Conservation (phyloP, 1,140 invertebrate genomes). For the Lucilia sericata region DNA sequence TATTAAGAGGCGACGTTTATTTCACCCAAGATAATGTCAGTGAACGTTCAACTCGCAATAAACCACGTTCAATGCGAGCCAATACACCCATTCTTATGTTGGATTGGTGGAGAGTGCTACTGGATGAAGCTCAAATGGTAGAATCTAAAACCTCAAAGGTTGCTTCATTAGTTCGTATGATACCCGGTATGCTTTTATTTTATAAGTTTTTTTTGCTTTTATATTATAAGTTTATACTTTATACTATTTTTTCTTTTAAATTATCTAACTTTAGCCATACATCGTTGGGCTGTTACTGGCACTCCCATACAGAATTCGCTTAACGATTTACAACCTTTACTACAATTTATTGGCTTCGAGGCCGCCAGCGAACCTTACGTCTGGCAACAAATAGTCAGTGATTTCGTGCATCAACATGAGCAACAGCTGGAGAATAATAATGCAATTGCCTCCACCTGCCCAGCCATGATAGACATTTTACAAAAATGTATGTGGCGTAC, state of each 20-base stretch:
- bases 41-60: slow-evolving; percentile 53
- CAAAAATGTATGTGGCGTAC: slow-evolving; percentile 78
- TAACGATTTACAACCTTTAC: slow-evolving; percentile 77
- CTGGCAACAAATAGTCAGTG: slow-evolving; percentile 73
- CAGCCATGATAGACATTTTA: slow-evolving; percentile 70
- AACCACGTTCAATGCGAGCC: slow-evolving; percentile 59
- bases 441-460: slow-evolving; percentile 23
- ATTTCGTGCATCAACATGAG: slow-evolving; percentile 67
- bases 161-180: slow-evolving; percentile 71
- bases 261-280: slow-evolving; percentile 65
- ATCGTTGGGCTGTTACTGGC: slow-evolving; percentile 84
- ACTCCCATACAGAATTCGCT: slow-evolving; percentile 78
- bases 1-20: slow-evolving; percentile 74
- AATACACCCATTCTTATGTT: slow-evolving; percentile 76
- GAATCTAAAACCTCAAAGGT: slow-evolving; percentile 70
- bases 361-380: slow-evolving; percentile 56
- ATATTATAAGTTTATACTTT: not conserved
- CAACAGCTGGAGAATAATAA: not conserved
- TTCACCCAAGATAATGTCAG: slow-evolving; percentile 59
- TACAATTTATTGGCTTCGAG: slow-evolving; percentile 74
- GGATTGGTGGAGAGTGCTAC: slow-evolving; percentile 82
- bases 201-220: too few species aligned
- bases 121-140: slow-evolving; percentile 89
- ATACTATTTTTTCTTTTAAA: slow-evolving; percentile 16
- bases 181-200: slow-evolving; percentile 70